A percentile compares a stretch with the other conserved stretches of the same genome.
Evolutionary conservation across 2,888 invertebrate genomes (phyloP).

Genomic region (Apotomis capreana): DNA sequence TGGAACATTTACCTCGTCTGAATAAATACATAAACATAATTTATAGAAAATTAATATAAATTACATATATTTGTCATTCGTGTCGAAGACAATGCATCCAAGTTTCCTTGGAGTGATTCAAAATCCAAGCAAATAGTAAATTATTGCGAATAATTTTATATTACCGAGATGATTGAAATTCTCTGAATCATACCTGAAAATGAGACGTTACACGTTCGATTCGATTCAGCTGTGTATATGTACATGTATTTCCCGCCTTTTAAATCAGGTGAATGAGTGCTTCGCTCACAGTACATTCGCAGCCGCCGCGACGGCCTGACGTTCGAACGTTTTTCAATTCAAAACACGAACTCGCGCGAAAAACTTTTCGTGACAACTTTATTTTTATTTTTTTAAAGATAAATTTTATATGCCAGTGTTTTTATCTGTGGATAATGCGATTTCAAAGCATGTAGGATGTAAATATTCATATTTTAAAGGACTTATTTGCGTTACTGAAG

Average conservation of each 20-base stretch:
- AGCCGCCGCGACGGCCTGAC: constrained; percentile 54
- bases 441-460: constrained; percentile 24
- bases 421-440: constrained; percentile 40
- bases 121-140: neutral
- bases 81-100: neutral
- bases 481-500: constrained; percentile 43
- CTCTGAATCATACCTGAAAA: constrained; percentile 37
- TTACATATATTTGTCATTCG: neutral
- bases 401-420: constrained; percentile 49
- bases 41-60: too few relatives aligned
- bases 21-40: too few relatives aligned
- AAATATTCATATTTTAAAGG: constrained; percentile 6
- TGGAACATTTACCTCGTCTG: too few relatives aligned
- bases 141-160: neutral
- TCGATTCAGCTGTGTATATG: constrained; percentile 41
- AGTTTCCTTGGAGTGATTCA: neutral
- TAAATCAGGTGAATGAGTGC: constrained; percentile 57
- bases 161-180: neutral
- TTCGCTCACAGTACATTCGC: constrained; percentile 59
- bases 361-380: constrained; percentile 5
- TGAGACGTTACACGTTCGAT: constrained; percentile 44
- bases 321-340: constrained; percentile 49
- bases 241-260: constrained; percentile 50
- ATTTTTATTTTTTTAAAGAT: constrained; percentile 43
- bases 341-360: constrained; percentile 56